A percentile compares a stretch with the other conserved stretches of the same genome.
Evolutionary conservation across 1,140 invertebrate genomes (phyloP).

Genomic region (Stegodyphus mimosarum): DNA sequence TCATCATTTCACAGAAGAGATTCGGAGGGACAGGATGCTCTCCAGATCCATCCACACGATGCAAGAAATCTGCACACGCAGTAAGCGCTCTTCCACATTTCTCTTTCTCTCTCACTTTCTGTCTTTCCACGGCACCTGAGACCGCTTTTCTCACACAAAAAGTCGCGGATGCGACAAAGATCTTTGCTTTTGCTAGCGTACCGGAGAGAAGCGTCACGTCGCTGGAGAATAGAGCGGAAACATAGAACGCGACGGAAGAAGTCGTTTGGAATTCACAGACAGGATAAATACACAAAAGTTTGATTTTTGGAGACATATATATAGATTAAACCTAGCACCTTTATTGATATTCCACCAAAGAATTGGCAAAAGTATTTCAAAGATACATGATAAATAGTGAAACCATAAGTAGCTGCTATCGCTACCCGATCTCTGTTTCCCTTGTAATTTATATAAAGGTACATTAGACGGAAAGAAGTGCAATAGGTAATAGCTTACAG

Average conservation of each 20-base stretch:
- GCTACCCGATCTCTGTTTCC: too few species aligned
- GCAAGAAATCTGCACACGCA: slow-evolving; percentile 45
- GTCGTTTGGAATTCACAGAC: slow-evolving; percentile 9
- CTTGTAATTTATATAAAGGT: too few species aligned
- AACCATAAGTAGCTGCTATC: too few species aligned
- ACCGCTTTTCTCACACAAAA: slow-evolving; percentile 30
- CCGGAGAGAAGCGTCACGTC: slow-evolving; percentile 3
- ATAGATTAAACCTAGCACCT: too few species aligned
- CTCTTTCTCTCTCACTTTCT: neutral
- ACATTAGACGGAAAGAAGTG: too few species aligned
- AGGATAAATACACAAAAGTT: too few species aligned
- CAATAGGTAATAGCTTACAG: too few species aligned
- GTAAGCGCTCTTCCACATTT: neutral
- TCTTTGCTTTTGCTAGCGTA: too few species aligned
- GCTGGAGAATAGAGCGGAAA: slow-evolving; percentile 42
- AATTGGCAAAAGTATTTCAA: too few species aligned
- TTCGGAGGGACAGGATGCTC: slow-evolving; percentile 19
- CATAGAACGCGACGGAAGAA: slow-evolving; percentile 46
- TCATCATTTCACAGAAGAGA: slow-evolving; percentile 34
- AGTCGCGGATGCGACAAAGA: neutral
- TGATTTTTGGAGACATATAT: too few species aligned
- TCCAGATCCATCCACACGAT: slow-evolving; percentile 2
- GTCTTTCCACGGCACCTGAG: neutral
- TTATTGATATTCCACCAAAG: too few species aligned
- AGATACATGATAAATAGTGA: too few species aligned